Evolutionary conservation across 2,797 vertebrate species (phyloP).

Genomic region (Lepus oiostolus): DNA sequence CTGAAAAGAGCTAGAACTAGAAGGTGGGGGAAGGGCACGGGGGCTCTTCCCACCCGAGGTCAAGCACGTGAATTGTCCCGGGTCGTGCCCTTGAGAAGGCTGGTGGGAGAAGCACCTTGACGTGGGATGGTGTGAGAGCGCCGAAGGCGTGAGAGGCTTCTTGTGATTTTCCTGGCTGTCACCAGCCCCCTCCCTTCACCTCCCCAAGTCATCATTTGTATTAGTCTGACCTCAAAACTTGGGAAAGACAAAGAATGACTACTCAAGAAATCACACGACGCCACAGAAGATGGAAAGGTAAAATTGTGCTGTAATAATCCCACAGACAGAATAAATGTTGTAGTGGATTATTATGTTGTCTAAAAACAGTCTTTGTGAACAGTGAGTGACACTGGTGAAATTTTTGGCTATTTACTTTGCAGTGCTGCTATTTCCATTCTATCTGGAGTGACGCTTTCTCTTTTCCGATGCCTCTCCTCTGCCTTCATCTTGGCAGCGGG

Average conservation of each 20-base stretch:
- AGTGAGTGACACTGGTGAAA: constrained; percentile 80
- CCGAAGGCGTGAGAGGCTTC: not conserved
- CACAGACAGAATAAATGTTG: constrained; percentile 82
- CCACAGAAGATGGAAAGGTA: constrained; percentile 77
- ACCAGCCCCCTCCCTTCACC: not conserved
- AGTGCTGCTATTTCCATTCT: constrained; percentile 75
- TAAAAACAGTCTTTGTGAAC: constrained; percentile 82
- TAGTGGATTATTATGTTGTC: constrained; percentile 85
- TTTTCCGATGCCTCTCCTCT: constrained; percentile 17
- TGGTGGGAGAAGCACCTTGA: not conserved
- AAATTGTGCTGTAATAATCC: constrained; percentile 83
- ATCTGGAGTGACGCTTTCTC: constrained; percentile 77
- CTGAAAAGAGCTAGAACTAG: constrained; percentile 5
- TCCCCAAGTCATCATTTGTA: constrained; percentile 63
- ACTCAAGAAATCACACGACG: constrained; percentile 63
- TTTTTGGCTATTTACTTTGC: constrained; percentile 78
- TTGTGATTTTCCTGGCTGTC: constrained; percentile 23
- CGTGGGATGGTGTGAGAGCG: not conserved
- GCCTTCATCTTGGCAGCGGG: constrained; percentile 64
- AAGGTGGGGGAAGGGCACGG: not conserved
- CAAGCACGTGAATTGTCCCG: not conserved
- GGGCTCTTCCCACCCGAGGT: not conserved
- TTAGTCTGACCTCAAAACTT: constrained; percentile 76
- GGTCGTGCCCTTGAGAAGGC: not conserved
- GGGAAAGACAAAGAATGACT: constrained; percentile 75